Base-by-base conservation (phyloP, 2,797 vertebrate species). In the Falco concolor region DNA sequence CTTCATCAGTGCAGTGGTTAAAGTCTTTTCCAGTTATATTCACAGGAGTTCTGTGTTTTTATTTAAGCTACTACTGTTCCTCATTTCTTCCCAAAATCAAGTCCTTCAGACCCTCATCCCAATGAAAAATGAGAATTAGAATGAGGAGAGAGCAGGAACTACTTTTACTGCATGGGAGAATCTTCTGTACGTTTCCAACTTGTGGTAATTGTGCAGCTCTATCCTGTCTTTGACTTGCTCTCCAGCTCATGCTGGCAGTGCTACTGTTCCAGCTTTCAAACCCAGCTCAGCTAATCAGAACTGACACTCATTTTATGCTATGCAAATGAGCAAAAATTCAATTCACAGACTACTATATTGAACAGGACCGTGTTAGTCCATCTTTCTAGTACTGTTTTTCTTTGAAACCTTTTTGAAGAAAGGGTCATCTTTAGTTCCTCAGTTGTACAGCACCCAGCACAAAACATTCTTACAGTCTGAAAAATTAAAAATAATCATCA, bases 271-370 rank as follows among this genome's bases (percentile, higher is more conserved):
- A 95, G 53, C 74, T 87, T 82, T 79, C 80, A 74, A 90, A 92
- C 75, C 53, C 65, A 89, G 32, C 28, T 70, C 70, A 70, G 22
- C 53, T 89, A 81, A 77, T 84, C 32, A 88, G 53, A 87, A 84
- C 34, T 68, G 64, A 82, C 64, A 74, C 34, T 84, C 28, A 47
- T 82, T 88, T 93, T 84, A 70, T 40, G 13, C 45, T 50, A 88
- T 79, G 52, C 56, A 95, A 90, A 93, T 89, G 34, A 74, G 56
- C 42, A 95, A 91, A 93, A 92, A 32, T 84, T 80, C 74, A 87
- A 90, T 73, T 90, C 23, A 36, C 19, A 45, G 83, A 24, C 54
- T 69, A 12, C 50, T 87, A 3, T 65, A 50, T 77, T 77, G 52
- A 56, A 81, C 72, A 80, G 64, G 49, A 56, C 27, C 52, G 14